A percentile compares a stretch with the other conserved stretches of the same genome.
Evolutionary conservation across 1,140 invertebrate species (phyloP).

Genomic region (Hypothenemus hampei): DNA sequence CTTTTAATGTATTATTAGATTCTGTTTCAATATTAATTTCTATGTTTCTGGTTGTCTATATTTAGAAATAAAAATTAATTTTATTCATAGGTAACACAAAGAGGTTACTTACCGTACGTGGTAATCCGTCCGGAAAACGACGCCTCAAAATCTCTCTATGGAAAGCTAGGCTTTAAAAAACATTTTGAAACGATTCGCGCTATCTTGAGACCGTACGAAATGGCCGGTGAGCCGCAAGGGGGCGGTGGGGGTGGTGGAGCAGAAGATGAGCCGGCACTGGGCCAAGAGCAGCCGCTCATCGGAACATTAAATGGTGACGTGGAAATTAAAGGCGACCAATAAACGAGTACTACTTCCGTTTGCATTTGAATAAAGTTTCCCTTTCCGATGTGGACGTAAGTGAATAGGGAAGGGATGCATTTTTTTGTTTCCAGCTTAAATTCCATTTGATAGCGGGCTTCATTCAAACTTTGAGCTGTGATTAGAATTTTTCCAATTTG

Average conservation of each 20-base stretch:
- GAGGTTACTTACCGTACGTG: constrained; percentile 76
- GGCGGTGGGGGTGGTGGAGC: constrained; percentile 31
- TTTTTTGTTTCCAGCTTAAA: too few relatives aligned
- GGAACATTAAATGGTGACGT: constrained; percentile 13
- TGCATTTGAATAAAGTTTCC: too few relatives aligned
- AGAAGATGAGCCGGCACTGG: background rate
- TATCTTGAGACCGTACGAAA: constrained; percentile 58
- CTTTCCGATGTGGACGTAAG: too few relatives aligned
- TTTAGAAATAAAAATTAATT: background rate
- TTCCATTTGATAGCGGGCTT: too few relatives aligned
- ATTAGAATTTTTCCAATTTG: too few relatives aligned
- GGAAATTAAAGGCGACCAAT: constrained; percentile 18
- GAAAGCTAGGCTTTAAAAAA: constrained; percentile 72
- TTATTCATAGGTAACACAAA: constrained; percentile 50
- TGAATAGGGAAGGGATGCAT: too few relatives aligned
- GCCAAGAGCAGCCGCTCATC: background rate
- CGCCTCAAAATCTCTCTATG: constrained; percentile 72
- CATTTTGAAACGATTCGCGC: constrained; percentile 71
- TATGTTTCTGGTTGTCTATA: too few relatives aligned
- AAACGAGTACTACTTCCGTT: background rate
- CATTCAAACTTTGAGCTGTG: too few relatives aligned
- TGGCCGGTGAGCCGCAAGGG: constrained; percentile 35
- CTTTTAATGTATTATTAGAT: too few relatives aligned
- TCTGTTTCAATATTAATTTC: too few relatives aligned
- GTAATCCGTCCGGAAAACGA: constrained; percentile 82